Evolutionary conservation across 1,140 invertebrate genomes (phyloP).

Genomic region (Drosophila aff.): DNA sequence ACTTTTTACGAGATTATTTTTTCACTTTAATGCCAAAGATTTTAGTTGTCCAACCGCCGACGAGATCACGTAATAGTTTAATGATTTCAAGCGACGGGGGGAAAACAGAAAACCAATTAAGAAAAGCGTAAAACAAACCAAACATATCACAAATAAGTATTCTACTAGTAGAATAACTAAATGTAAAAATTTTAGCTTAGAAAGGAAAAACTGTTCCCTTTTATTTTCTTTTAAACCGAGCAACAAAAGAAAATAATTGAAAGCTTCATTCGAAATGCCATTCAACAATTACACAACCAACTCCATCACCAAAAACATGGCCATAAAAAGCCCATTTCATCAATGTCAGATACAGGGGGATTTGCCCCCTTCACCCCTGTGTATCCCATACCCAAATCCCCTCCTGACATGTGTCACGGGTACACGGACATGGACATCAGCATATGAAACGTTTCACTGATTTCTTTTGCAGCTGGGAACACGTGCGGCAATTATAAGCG

Average conservation of each 20-base stretch:
- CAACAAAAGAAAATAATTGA: constrained; percentile 6
- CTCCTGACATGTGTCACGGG: constrained; percentile 56
- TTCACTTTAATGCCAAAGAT: constrained; percentile 29
- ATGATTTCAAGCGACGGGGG: constrained; percentile 45
- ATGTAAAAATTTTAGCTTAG: background rate
- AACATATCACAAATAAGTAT: background rate
- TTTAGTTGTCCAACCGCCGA: constrained; percentile 15
- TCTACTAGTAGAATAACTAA: background rate
- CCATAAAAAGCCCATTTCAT: constrained; percentile 76
- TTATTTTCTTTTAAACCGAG: constrained; percentile 4
- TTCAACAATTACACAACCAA: constrained; percentile 76
- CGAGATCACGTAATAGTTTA: constrained; percentile 71
- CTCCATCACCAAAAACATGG: constrained; percentile 51
- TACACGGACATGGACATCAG: constrained; percentile 56
- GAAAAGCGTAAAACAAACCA: background rate
- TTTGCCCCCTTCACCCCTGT: constrained; percentile 1
- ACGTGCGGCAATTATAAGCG: constrained; percentile 67
- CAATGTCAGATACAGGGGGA: constrained; percentile 61
- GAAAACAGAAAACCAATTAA: constrained; percentile 22
- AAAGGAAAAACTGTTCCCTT: constrained; percentile 1
- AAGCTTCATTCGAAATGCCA: constrained; percentile 50
- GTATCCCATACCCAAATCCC: constrained; percentile 3
- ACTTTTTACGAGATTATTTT: constrained; percentile 62
- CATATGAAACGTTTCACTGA: constrained; percentile 35
- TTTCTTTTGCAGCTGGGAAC: constrained; percentile 44